Percentiles rank a stretch among this genome's conserved stretches.
Conservation (phyloP, 2,888 invertebrate genomes). For the Antitype chi region DNA sequence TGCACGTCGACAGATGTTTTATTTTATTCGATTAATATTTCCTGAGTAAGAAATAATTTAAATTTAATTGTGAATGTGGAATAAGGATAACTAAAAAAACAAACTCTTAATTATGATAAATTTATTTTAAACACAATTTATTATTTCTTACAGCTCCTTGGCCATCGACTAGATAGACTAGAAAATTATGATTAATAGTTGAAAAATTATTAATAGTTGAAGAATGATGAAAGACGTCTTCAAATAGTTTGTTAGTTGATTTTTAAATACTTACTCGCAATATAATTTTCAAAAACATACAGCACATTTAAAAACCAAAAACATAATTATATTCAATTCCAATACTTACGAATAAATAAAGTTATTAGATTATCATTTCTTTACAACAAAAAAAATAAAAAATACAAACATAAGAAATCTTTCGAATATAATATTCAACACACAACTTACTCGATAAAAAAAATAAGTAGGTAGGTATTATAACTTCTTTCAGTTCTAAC, state of each 20-base stretch:
- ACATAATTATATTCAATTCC: conserved; percentile 7
- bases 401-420: conserved; percentile 1
- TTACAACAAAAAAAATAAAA: conserved; percentile 1
- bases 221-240: no score
- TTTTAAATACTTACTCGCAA: conserved; percentile 7
- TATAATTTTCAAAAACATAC: background rate
- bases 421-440: background rate
- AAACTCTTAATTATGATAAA: background rate
- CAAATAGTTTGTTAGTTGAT: conserved; percentile 36
- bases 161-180: conserved; percentile 65
- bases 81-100: background rate
- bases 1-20: background rate
- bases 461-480: no score
- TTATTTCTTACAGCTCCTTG: conserved; percentile 35
- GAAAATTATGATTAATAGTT: conserved; percentile 39
- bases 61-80: background rate
- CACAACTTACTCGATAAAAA: background rate
- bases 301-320: conserved; percentile 9
- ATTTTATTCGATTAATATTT: background rate
- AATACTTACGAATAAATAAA: conserved; percentile 21
- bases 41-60: background rate
- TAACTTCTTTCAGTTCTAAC: background rate
- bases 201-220: conserved; percentile 23
- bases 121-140: conserved; percentile 59
- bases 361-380: background rate